Conservation (phyloP, 2,888 invertebrate species). For the Linyphia triangularis region DNA sequence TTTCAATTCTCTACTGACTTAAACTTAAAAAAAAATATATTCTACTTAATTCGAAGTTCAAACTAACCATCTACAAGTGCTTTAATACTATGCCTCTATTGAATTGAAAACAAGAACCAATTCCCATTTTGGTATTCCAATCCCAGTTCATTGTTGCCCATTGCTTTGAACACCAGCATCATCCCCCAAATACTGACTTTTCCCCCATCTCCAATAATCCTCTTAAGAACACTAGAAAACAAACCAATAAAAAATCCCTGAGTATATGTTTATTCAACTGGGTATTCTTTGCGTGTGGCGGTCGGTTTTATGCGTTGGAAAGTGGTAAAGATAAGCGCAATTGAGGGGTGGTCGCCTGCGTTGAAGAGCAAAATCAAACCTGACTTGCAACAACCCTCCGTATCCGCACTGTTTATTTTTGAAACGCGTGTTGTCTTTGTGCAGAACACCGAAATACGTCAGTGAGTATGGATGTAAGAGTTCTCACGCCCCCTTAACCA, state of each 20-base stretch:
- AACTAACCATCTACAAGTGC: no score
- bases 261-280: slow-evolving; percentile 40
- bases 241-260: not conserved
- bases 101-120: no score
- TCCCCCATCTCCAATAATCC: slow-evolving; percentile 20
- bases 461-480: no score
- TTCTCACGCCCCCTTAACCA: no score
- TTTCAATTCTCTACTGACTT: no score
- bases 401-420: not conserved
- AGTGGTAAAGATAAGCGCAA: slow-evolving; percentile 40
- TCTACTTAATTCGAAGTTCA: no score
- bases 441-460: no score
- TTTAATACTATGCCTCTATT: no score
- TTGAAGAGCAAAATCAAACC: slow-evolving; percentile 20
- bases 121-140: no score
- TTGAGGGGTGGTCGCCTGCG: not conserved
- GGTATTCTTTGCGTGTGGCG: not conserved
- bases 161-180: no score
- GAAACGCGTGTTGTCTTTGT: not conserved
- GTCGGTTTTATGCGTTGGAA: not conserved
- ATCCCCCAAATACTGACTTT: not conserved
- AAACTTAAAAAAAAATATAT: no score
- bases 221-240: slow-evolving; percentile 26
- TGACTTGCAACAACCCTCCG: slow-evolving; percentile 14
- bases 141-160: no score